These are phyloP conservation scores for Thysanoteuthis rhombus DNA, from an alignment of 2,888 invertebrate genomes.

Conservation along the genomic window DNA sequence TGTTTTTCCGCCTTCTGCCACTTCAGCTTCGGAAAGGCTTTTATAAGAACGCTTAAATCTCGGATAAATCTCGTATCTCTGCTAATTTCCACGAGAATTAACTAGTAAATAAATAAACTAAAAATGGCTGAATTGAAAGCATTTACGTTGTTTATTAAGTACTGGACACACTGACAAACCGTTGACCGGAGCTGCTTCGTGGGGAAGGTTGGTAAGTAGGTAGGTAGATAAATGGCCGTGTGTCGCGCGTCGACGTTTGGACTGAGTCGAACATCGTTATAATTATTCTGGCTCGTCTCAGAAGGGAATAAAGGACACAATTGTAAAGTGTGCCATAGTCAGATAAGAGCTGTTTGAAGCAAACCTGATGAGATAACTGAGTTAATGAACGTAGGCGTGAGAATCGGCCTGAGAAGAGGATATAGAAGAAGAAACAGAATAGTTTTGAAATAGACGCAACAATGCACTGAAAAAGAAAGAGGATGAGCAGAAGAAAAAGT, in stretches of 20 bases:
- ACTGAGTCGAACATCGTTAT: neutral
- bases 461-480: neutral
- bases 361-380: slow-evolving; percentile 1
- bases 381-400: neutral
- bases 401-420: neutral
- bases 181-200: neutral
- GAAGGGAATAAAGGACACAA: neutral
- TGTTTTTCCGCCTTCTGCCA: no score
- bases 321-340: neutral
- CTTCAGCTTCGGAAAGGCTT: no score
- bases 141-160: neutral
- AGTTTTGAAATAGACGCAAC: neutral
- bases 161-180: neutral
- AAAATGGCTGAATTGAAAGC: neutral
- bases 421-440: neutral
- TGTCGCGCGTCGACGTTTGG: neutral
- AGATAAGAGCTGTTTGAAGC: slow-evolving; percentile 12
- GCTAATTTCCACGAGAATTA: no score
- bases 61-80: no score
- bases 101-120: neutral
- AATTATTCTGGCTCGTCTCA: neutral
- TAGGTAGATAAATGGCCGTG: neutral
- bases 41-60: no score
- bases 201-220: neutral
- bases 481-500: no score